Evolutionary conservation across 2,113 vertebrate genomes (phyloP).

Genomic region (Cisticola juncidis): DNA sequence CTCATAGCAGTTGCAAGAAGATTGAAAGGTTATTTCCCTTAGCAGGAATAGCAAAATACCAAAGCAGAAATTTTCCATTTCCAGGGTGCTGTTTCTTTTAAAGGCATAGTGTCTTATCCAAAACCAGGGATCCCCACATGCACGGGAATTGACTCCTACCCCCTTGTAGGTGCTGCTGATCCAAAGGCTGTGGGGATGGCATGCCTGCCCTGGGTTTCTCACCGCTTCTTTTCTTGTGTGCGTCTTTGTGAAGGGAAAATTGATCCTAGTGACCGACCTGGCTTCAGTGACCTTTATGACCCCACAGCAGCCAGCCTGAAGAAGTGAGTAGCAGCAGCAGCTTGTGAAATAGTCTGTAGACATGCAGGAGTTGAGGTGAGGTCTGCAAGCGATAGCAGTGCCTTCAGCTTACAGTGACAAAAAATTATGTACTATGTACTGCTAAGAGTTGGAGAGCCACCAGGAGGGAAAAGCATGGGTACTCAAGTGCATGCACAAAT

Average conservation of each 20-base stretch:
- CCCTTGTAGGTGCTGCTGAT: not conserved
- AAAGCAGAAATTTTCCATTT: not conserved
- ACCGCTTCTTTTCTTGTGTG: not conserved
- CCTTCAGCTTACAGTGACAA: not conserved
- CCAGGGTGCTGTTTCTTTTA: conserved; percentile 4
- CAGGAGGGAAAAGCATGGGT: not conserved
- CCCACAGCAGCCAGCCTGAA: not conserved
- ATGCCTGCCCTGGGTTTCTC: not conserved
- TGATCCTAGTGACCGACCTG: not conserved
- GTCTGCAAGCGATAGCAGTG: not conserved
- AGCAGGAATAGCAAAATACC: conserved; percentile 9
- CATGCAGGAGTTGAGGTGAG: not conserved
- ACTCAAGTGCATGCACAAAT: not conserved
- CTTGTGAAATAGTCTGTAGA: not conserved
- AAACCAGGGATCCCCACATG: not conserved
- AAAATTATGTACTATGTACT: not conserved
- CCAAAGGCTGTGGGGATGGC: not conserved
- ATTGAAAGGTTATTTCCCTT: conserved; percentile 49
- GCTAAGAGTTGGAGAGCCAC: not conserved
- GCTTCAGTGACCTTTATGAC: not conserved
- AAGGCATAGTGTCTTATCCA: not conserved
- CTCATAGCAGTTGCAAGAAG: conserved; percentile 48
- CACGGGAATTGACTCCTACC: not conserved
- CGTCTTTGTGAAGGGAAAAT: not conserved
- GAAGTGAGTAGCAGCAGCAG: not conserved